Conservation (phyloP, 2,113 vertebrate species). For the Lepus timidus region DNA sequence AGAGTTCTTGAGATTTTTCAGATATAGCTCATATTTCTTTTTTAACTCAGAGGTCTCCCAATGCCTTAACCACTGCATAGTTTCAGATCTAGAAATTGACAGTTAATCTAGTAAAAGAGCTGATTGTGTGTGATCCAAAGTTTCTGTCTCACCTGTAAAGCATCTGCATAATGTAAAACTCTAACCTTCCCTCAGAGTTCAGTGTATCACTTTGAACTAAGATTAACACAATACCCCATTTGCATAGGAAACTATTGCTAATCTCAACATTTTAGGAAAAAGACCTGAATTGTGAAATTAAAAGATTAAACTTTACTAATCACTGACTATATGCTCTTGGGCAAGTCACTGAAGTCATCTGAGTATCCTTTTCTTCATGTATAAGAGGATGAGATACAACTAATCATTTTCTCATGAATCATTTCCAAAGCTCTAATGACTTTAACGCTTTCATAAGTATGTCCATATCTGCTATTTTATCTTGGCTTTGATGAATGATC, state of each 20-base stretch:
- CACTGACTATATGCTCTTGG: background rate
- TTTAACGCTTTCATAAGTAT: background rate
- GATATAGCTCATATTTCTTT: background rate
- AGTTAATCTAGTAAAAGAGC: background rate
- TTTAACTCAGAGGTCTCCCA: background rate
- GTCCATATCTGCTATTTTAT: background rate
- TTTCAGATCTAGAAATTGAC: background rate
- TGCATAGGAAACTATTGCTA: background rate
- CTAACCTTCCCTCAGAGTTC: background rate
- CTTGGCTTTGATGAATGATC: slow-evolving; percentile 26
- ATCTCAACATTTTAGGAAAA: background rate
- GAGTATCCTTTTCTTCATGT: background rate
- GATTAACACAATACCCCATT: background rate
- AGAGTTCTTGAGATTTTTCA: background rate
- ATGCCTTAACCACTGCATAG: background rate
- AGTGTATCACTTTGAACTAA: background rate
- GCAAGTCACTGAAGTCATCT: background rate
- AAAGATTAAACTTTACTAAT: slow-evolving; percentile 11
- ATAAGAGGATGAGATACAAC: background rate
- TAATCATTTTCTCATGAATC: background rate
- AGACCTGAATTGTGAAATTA: background rate
- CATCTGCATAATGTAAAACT: background rate
- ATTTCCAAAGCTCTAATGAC: slow-evolving; percentile 15
- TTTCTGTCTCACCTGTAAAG: background rate
- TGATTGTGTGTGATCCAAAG: background rate